These are phyloP conservation scores for Callaeas wilsoni DNA, from an alignment of 2,113 vertebrate genomes.

Conservation along the genomic window DNA sequence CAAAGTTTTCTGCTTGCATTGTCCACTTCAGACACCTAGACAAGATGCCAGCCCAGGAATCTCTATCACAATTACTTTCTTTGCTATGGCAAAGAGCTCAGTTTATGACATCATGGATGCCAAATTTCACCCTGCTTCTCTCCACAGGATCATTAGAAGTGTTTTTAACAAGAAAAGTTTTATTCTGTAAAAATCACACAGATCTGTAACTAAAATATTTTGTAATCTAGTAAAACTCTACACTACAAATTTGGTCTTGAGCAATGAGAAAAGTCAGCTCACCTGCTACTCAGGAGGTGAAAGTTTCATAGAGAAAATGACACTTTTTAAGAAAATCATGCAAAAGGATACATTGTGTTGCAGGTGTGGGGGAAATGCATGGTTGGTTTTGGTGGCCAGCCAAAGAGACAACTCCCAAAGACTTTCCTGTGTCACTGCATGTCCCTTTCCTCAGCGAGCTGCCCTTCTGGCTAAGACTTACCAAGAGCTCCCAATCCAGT, in stretches of 20 bases:
- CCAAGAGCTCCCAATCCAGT: not conserved
- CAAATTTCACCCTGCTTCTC: not conserved
- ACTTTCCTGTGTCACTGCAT: too few species aligned
- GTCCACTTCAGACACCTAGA: not conserved
- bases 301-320: not conserved
- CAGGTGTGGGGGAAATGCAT: not conserved
- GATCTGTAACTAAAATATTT: not conserved
- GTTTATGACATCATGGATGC: not conserved
- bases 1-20: not conserved
- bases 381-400: not conserved
- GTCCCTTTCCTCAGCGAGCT: not conserved
- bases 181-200: not conserved
- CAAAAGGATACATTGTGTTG: not conserved
- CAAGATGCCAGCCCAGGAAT: not conserved
- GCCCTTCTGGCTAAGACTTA: not conserved
- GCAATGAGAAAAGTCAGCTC: rapidly evolving
- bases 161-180: not conserved
- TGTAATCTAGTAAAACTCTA: not conserved
- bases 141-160: not conserved
- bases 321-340: not conserved
- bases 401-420: rapidly evolving
- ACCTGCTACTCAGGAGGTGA: not conserved
- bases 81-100: not conserved
- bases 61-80: not conserved
- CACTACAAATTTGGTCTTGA: not conserved